Evolutionary conservation across 2,113 vertebrate genomes (phyloP).

Genomic region (Eurystomus gularis): DNA sequence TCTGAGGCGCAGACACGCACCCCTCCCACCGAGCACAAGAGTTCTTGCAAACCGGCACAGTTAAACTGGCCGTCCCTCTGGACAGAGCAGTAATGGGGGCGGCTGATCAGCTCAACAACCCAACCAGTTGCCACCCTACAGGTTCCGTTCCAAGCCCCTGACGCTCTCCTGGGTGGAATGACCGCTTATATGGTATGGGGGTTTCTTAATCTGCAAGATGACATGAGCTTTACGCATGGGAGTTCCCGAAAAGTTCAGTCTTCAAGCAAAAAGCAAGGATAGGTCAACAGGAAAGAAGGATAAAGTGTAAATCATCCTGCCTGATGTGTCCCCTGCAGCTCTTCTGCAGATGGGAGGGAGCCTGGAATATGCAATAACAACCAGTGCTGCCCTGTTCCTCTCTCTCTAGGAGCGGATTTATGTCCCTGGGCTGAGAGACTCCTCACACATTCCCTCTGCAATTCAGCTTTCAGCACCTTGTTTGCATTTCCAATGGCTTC

Average conservation of each 20-base stretch:
- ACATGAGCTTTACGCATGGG: background rate
- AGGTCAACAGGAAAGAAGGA: background rate
- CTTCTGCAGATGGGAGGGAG: accelerated
- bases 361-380: background rate
- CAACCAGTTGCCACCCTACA: background rate
- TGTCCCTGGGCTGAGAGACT: background rate
- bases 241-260: background rate
- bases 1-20: background rate
- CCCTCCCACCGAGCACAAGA: background rate
- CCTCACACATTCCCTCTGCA: background rate
- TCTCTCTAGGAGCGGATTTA: background rate
- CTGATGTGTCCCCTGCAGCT: background rate
- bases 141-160: background rate
- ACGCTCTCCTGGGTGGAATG: accelerated
- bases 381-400: background rate
- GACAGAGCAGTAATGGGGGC: accelerated
- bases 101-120: background rate
- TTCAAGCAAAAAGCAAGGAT: background rate
- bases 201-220: background rate
- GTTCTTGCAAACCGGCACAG: background rate
- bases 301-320: background rate
- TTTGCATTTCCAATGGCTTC: background rate
- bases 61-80: background rate
- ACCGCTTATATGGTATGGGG: accelerated
- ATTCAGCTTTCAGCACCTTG: background rate